These are phyloP conservation scores for Bryconaethiops microstoma DNA, from an alignment of 2,797 vertebrate genomes.

Conservation along the genomic window DNA sequence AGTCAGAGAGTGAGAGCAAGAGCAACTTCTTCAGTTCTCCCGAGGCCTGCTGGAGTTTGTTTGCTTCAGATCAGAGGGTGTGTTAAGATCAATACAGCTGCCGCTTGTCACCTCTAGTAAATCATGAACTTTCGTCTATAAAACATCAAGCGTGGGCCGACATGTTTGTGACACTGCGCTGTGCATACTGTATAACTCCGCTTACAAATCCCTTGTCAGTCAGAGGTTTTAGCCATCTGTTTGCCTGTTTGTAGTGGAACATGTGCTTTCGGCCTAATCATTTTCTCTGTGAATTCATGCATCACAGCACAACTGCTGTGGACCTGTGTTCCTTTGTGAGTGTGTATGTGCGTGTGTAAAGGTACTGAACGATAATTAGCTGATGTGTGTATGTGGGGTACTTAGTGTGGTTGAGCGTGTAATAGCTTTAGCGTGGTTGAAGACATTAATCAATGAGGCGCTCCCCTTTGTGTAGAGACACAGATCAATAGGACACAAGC, in stretches of 20 bases:
- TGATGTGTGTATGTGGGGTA: slow-evolving; percentile 42
- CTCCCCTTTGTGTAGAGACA: slow-evolving; percentile 50
- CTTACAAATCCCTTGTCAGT: slow-evolving; percentile 31
- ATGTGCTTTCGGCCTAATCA: slow-evolving; percentile 8
- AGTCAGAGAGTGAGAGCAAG: background rate
- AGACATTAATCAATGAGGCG: slow-evolving; percentile 47
- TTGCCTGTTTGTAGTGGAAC: slow-evolving; percentile 34
- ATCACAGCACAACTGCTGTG: slow-evolving; percentile 44
- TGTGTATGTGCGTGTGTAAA: slow-evolving; percentile 41
- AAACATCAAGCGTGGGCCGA: background rate
- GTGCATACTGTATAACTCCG: slow-evolving; percentile 14
- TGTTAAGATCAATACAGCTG: slow-evolving; percentile 37
- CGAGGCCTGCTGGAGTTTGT: slow-evolving; percentile 26
- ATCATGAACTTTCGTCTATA: slow-evolving; percentile 27
- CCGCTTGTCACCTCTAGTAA: slow-evolving; percentile 39
- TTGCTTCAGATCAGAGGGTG: slow-evolving; percentile 26
- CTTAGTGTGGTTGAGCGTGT: slow-evolving; percentile 49
- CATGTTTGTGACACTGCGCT: slow-evolving; percentile 16
- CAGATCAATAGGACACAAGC: slow-evolving; percentile 56
- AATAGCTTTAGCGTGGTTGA: slow-evolving; percentile 46
- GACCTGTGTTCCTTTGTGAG: slow-evolving; percentile 36
- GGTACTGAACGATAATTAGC: slow-evolving; percentile 48
- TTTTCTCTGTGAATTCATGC: slow-evolving; percentile 41
- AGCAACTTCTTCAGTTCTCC: slow-evolving; percentile 14
- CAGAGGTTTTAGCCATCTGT: slow-evolving; percentile 13